These are phyloP conservation scores for Scelioninae gen. 2 DNA, from an alignment of 2,888 invertebrate species.

Conservation along the genomic window DNA sequence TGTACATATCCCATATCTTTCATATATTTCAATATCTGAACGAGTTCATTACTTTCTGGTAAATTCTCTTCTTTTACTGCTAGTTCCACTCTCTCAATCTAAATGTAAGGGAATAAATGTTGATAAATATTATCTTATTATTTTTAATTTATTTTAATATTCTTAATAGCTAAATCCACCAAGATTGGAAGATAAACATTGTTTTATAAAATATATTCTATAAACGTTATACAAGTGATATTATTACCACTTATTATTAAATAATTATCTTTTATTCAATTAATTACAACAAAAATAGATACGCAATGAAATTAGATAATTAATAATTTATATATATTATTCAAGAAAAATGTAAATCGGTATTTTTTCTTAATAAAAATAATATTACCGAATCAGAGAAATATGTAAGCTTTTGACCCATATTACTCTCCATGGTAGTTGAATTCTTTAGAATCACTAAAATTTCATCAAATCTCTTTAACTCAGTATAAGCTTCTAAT, in stretches of 20 bases:
- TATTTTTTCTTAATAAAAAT: conserved; percentile 8
- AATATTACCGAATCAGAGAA: conserved; percentile 79
- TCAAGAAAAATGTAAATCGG: too few species aligned
- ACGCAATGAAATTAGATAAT: too few species aligned
- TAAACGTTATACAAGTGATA: too few species aligned
- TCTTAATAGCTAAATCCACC: too few species aligned
- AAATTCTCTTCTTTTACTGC: conserved; percentile 3
- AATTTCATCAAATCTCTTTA: conserved; percentile 42
- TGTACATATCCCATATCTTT: conserved; percentile 15
- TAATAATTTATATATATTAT: too few species aligned
- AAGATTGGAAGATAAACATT: too few species aligned
- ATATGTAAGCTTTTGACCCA: conserved; percentile 78
- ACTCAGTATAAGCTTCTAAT: conserved; percentile 75
- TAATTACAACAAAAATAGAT: too few species aligned
- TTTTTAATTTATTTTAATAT: too few species aligned
- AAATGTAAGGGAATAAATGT: neutral
- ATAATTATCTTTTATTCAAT: too few species aligned
- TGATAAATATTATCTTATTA: too few species aligned
- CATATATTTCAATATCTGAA: neutral
- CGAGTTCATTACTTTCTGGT: conserved; percentile 6
- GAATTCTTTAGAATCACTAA: conserved; percentile 21
- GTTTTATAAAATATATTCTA: too few species aligned
- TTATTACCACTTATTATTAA: too few species aligned
- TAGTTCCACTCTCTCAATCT: conserved; percentile 15
- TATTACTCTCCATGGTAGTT: conserved; percentile 75